Conservation (phyloP, 2,113 vertebrate genomes). For the Clinocottus analis region DNA sequence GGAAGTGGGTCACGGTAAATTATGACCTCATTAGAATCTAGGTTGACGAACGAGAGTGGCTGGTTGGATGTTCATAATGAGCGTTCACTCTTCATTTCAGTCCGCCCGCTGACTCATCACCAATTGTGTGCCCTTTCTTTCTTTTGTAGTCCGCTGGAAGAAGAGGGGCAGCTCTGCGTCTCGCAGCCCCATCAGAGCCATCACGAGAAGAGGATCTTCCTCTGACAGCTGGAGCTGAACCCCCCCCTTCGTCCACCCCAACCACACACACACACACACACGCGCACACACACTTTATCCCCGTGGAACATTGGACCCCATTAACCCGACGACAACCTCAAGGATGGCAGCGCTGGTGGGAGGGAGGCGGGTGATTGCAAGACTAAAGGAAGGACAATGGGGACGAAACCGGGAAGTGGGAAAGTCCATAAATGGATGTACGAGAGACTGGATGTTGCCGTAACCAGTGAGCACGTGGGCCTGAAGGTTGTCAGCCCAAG, state of each 20-base stretch:
- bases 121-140: background rate
- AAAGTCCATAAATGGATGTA: constrained; percentile 52
- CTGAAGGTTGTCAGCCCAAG: constrained; percentile 5
- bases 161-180: constrained; percentile 81
- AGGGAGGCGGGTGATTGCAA: constrained; percentile 24
- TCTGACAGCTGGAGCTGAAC: constrained; percentile 79
- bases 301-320: background rate
- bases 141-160: constrained; percentile 81
- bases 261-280: no score
- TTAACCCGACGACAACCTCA: constrained; percentile 35
- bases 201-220: constrained; percentile 76
- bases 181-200: constrained; percentile 79
- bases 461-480: constrained; percentile 20
- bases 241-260: no score
- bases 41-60: background rate
- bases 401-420: background rate
- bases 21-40: background rate
- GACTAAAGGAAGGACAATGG: constrained; percentile 16
- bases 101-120: constrained; percentile 9
- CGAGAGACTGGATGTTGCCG: constrained; percentile 6
- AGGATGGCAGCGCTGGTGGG: constrained; percentile 18
- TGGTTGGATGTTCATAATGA: background rate
- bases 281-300: background rate
- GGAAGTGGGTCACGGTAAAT: background rate
- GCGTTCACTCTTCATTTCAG: background rate